Base-by-base conservation (phyloP, 2,113 vertebrate species). In the Etia nguti region DNA sequence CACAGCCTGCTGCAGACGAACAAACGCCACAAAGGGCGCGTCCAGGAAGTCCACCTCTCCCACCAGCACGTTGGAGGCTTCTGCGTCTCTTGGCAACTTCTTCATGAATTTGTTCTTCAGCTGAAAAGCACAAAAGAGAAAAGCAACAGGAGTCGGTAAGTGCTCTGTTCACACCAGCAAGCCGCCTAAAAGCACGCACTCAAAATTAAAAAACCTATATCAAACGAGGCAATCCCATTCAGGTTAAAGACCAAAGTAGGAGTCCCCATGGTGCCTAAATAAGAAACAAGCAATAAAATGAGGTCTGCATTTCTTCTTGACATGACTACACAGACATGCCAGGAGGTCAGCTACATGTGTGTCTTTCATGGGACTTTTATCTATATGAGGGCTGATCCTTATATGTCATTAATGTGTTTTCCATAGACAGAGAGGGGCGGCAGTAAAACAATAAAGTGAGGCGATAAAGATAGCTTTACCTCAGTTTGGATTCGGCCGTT, bases 81-180 rank as follows among this genome's bases (percentile, higher is more conserved):
- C 99, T 0, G 99, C 99, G 3, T 99, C 98, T 80, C 98, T 97
- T 6, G 99, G 98, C 91, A 99, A 91, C 41, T 99, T 99, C 96
- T 99, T 99, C 98, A 99, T 99, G 94, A 99, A 99, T 91, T 99
- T 99, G 89, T 99, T 99, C 96, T 97, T 99, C 92, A 99, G 94
- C 99, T 99, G 84, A 50, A 26, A 41, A 77, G 77, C 4, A 92
- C 75, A 11, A 90, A 90, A 83, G 91, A 75, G 24, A 57, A 31
- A 38, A 34, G 70, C 7, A 62, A 48, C 46, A 5, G 29, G 55
- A 46, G 85, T 12, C 9, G 7, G 82, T 52, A 84, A 88, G 83
- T 75, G 88, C 73, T 83, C 84, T 1, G 24, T 89, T 93, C 92
- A 90, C 92, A 90, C 82, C 86, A 87, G 89, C 85, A 85, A 87